phyloP scores from a whole-genome alignment of 2,888 invertebrate genomes.

The Lacanobia oleracea region DNA sequence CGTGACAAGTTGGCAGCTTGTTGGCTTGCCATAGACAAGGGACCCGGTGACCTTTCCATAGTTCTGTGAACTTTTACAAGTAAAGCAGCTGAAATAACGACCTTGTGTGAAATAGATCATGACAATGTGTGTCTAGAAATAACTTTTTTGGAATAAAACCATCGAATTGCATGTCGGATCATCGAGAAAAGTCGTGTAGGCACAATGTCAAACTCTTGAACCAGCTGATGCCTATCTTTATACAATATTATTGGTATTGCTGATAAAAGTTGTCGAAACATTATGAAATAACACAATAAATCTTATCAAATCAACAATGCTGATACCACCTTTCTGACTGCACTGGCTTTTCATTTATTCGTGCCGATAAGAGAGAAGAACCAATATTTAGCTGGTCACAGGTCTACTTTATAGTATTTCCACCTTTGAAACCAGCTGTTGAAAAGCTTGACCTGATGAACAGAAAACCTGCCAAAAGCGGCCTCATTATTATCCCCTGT shows the following conservation, averaged over 20 bases:
- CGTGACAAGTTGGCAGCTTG: conserved; percentile 21
- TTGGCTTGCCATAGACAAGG: conserved; percentile 9
- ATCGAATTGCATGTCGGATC: background rate
- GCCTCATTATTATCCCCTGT: conserved; percentile 4
- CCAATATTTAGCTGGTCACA: too few species aligned
- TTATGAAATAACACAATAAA: conserved; percentile 1
- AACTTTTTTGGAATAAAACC: conserved; percentile 7
- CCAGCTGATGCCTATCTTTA: conserved; percentile 1
- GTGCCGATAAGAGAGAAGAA: background rate
- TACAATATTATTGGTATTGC: background rate
- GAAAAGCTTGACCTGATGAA: background rate
- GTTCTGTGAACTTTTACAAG: conserved; percentile 33
- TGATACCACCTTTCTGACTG: background rate
- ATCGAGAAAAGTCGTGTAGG: background rate
- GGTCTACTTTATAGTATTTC: background rate
- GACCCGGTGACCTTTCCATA: conserved; percentile 32
- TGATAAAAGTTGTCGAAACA: conserved; percentile 5
- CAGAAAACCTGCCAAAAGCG: background rate
- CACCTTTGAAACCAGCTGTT: background rate
- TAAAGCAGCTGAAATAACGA: conserved; percentile 25
- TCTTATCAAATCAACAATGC: background rate
- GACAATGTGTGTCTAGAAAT: conserved; percentile 11
- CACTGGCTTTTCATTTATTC: background rate
- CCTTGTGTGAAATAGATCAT: conserved; percentile 24
- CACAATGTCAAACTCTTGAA: background rate